Evolutionary conservation across 2,797 vertebrate species (phyloP).

Genomic region (Phrynocephalus guinanensis): DNA sequence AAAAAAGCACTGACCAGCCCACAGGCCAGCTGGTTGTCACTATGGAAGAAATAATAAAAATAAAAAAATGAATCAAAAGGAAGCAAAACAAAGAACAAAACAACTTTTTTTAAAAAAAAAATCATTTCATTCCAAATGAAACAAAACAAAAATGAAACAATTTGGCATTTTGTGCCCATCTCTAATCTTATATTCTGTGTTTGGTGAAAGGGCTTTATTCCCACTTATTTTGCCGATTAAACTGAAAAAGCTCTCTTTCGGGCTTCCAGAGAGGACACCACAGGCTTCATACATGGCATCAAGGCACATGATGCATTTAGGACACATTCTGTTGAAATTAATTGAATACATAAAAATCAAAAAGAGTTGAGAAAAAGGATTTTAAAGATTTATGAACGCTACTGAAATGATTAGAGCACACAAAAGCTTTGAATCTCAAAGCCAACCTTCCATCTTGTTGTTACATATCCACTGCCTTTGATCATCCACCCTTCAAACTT

Average conservation of each 20-base stretch:
- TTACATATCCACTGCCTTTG: constrained; percentile 71
- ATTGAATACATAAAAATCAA: constrained; percentile 74
- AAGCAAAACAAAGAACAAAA: too few relatives aligned
- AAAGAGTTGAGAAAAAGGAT: constrained; percentile 70
- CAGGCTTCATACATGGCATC: not conserved
- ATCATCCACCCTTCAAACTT: constrained; percentile 72
- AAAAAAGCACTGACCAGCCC: too few relatives aligned
- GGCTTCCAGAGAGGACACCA: constrained; percentile 16
- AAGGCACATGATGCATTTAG: constrained; percentile 52
- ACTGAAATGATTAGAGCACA: constrained; percentile 75
- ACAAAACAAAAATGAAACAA: too few relatives aligned
- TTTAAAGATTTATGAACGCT: constrained; percentile 75
- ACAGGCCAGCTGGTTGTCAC: too few relatives aligned
- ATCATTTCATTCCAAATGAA: too few relatives aligned
- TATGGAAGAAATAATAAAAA: too few relatives aligned
- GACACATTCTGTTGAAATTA: constrained; percentile 72
- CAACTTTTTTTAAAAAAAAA: too few relatives aligned
- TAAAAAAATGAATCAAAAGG: too few relatives aligned
- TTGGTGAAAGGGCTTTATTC: not conserved
- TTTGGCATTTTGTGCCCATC: too few relatives aligned
- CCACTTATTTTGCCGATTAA: not conserved
- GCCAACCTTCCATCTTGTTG: constrained; percentile 71
- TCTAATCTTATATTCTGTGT: not conserved
- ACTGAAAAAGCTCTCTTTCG: not conserved
- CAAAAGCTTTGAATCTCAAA: constrained; percentile 74